Base-by-base conservation (phyloP, 2,797 vertebrate species). In the Triplophysa yarkandensis region DNA sequence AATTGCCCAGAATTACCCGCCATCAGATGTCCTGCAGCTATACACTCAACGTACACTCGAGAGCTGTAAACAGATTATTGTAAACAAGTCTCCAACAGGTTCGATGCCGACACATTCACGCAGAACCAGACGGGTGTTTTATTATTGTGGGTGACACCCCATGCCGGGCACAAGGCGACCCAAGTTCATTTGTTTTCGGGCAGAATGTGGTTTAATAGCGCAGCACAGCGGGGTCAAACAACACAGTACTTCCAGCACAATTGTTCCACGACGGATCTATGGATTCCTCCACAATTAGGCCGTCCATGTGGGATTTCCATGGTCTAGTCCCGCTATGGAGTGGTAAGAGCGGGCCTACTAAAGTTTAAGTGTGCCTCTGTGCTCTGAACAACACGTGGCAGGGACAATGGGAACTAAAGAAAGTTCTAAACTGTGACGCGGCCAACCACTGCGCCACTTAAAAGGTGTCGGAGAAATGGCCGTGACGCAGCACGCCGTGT, bases 271-370 rank as follows among this genome's bases (percentile, higher is more conserved):
- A 28, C 27, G 65, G n/a, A 77, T 83, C 87, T 85, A 66, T 30
- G 68, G 77, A 78, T 84, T 82, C 71, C 87, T 84, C 83, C 77
- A 81, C 84, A 83, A 85, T 84, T 85, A 86, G 84, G 82, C 48
- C 30, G 27, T 50, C 28, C 41, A n/a, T 30, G 17, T 52, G 19
- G 44, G 44, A 27, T 55, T 64, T 64, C 62, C 48, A 66, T 60
- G 14, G 28, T 39, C 36, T 11, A 39, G 28, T 30, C 6, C 54
- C 43, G 10, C 6, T 4, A 28, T 9, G 32, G 14, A 46, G 44
- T 52, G 27, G 52, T 50, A 39, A 13, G 52, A 13, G 21, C 34
- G 39, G 60, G 54, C 54, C 28, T 36, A 13, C 54, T 41, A 19
- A 76, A 69, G 71, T 68, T 48, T 41, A 77, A 83, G 57, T 80